These are phyloP conservation scores for Cinclus cinclus DNA, from an alignment of 2,113 vertebrate genomes.

Conservation along the genomic window DNA sequence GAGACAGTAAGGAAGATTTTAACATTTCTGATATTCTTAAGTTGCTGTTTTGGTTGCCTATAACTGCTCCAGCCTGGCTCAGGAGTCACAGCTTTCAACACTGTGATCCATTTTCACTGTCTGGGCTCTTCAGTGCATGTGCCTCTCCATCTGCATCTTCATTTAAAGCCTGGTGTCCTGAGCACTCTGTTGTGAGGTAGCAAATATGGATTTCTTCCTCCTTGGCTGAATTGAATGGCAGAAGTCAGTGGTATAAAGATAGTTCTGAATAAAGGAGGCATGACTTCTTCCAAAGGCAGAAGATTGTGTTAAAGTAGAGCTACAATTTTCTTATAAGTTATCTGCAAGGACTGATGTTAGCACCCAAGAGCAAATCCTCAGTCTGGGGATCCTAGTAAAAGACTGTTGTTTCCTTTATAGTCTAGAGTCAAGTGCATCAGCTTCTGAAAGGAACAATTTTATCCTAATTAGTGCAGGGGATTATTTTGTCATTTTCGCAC, in stretches of 20 bases:
- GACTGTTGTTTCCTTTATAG: neutral
- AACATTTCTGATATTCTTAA: neutral
- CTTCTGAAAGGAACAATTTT: neutral
- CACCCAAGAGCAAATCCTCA: neutral
- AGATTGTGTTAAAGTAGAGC: neutral
- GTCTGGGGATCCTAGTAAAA: neutral
- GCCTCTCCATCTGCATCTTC: neutral
- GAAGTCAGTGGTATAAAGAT: neutral
- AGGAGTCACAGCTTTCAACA: neutral
- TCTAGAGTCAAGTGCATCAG: neutral
- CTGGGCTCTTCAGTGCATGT: neutral
- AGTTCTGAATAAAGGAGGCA: neutral
- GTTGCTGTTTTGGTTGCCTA: neutral
- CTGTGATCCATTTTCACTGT: neutral
- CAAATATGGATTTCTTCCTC: neutral
- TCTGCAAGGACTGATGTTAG: neutral
- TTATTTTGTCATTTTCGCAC: neutral
- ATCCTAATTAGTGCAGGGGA: neutral
- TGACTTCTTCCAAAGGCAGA: neutral
- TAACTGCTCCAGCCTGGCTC: neutral
- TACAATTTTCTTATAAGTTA: neutral
- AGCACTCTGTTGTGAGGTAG: neutral
- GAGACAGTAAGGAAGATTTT: neutral
- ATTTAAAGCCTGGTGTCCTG: neutral
- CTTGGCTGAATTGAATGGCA: neutral